A percentile compares a stretch with the other conserved stretches of the same genome.
These are phyloP conservation scores for Eilema caniola DNA, from an alignment of 2,888 invertebrate genomes.

Conservation along the genomic window DNA sequence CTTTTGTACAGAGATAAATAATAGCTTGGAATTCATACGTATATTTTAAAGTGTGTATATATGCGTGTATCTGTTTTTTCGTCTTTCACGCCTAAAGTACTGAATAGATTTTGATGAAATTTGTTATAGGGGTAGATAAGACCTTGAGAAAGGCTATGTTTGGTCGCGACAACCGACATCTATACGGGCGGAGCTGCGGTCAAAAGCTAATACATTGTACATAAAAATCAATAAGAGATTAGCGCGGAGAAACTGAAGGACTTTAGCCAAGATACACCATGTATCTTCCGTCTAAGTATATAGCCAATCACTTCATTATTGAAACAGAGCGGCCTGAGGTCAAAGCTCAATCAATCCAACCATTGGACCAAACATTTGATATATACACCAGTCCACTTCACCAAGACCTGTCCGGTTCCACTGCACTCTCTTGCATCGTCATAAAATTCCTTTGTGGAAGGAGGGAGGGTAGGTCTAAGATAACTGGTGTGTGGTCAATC, in stretches of 20 bases:
- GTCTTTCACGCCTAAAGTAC: too few relatives aligned
- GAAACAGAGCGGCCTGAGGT: slow-evolving; percentile 66
- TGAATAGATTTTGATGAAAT: too few relatives aligned
- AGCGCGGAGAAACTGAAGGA: neutral
- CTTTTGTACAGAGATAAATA: too few relatives aligned
- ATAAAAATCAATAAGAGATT: neutral
- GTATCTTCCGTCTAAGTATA: slow-evolving; percentile 13
- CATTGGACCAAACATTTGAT: slow-evolving; percentile 78
- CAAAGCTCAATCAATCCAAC: slow-evolving; percentile 77
- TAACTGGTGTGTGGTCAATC: slow-evolving; percentile 72
- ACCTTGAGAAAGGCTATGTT: too few relatives aligned
- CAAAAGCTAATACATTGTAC: too few relatives aligned
- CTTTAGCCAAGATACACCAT: neutral
- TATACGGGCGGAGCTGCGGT: too few relatives aligned
- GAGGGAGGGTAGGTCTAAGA: slow-evolving; percentile 49
- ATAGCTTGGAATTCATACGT: too few relatives aligned
- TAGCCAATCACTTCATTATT: slow-evolving; percentile 74
- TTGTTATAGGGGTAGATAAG: too few relatives aligned
- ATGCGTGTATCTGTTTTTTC: too few relatives aligned
- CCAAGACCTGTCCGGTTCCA: slow-evolving; percentile 53
- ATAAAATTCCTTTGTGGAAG: slow-evolving; percentile 15
- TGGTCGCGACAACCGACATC: too few relatives aligned
- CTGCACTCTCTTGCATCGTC: slow-evolving; percentile 32
- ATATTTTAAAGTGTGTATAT: too few relatives aligned
- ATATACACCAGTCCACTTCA: slow-evolving; percentile 59